phyloP scores from a whole-genome alignment of 1,140 invertebrate genomes.

The Bathynomus jamesi region DNA sequence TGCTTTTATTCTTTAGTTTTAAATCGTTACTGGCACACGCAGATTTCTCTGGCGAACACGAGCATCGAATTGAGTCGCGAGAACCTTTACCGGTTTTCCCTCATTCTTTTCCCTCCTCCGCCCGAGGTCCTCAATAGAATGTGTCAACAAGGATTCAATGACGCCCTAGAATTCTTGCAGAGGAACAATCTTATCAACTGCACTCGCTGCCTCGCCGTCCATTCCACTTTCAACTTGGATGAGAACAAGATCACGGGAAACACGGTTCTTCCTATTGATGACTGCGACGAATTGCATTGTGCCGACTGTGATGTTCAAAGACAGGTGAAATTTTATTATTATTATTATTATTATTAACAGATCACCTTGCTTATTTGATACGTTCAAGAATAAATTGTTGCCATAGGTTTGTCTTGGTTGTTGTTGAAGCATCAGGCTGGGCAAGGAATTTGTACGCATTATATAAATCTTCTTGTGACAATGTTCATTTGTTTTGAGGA shows the following conservation, averaged over 20 bases:
- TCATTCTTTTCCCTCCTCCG: slow-evolving; percentile 89
- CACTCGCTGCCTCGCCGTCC: slow-evolving; percentile 69
- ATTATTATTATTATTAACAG: too few species aligned
- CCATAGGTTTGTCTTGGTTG: neutral
- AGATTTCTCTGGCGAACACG: slow-evolving; percentile 88
- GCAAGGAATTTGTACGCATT: too few species aligned
- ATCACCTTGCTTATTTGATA: neutral
- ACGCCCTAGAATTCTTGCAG: slow-evolving; percentile 85
- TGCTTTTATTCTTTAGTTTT: too few species aligned
- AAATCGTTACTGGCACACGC: too few species aligned
- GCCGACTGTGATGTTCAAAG: slow-evolving; percentile 20
- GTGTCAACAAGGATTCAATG: slow-evolving; percentile 96
- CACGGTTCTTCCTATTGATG: neutral
- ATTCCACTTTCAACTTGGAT: slow-evolving; percentile 66
- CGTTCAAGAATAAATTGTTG: neutral
- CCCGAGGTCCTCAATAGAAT: slow-evolving; percentile 84
- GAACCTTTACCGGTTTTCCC: slow-evolving; percentile 83
- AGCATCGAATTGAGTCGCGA: slow-evolving; percentile 86
- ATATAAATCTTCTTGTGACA: too few species aligned
- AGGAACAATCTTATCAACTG: slow-evolving; percentile 83
- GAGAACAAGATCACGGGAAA: slow-evolving; percentile 1
- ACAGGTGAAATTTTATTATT: too few species aligned
- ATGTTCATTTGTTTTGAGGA: too few species aligned
- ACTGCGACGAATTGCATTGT: slow-evolving; percentile 10
- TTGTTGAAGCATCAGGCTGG: too few species aligned